A percentile compares a stretch with the other conserved stretches of the same genome.
These are phyloP conservation scores for Acanthaster planci DNA, from an alignment of 35 echinoderm and acorn worm species.

Conservation along the genomic window DNA sequence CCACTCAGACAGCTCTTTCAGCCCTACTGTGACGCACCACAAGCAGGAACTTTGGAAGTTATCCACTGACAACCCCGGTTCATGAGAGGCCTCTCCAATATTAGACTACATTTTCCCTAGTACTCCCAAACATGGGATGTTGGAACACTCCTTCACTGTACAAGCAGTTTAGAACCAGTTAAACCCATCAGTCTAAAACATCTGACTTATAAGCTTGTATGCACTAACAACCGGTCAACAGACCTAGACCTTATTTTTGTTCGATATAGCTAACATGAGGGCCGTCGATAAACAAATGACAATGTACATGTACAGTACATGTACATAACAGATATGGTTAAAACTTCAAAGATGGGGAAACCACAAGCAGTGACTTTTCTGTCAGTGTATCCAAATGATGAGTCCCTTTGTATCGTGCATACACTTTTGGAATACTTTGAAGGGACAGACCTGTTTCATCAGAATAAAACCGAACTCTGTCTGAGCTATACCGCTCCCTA, in stretches of 20 bases:
- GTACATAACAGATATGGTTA: not conserved
- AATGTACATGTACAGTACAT: not conserved
- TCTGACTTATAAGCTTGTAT: slow-evolving; percentile 35
- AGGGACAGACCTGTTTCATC: not conserved
- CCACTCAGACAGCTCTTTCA: not conserved
- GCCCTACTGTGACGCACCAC: not conserved
- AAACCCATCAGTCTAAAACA: slow-evolving; percentile 10
- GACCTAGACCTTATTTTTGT: not conserved
- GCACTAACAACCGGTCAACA: not conserved
- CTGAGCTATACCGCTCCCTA: not conserved
- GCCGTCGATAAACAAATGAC: not conserved
- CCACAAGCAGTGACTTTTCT: not conserved
- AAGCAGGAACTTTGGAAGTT: not conserved
- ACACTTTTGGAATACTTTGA: not conserved
- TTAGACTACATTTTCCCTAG: not conserved
- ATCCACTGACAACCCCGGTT: slow-evolving; percentile 3
- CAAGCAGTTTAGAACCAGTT: not conserved
- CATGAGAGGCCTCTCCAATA: slow-evolving; percentile 46
- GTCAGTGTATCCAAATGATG: not conserved
- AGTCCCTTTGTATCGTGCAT: not conserved
- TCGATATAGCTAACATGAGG: not conserved
- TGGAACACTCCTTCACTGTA: slow-evolving; percentile 6
- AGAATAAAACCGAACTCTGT: not conserved
- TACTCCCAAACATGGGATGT: slow-evolving; percentile 43
- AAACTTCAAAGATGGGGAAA: not conserved